Conservation (phyloP, 2,797 vertebrate species). For the Argyrosomus regius region DNA sequence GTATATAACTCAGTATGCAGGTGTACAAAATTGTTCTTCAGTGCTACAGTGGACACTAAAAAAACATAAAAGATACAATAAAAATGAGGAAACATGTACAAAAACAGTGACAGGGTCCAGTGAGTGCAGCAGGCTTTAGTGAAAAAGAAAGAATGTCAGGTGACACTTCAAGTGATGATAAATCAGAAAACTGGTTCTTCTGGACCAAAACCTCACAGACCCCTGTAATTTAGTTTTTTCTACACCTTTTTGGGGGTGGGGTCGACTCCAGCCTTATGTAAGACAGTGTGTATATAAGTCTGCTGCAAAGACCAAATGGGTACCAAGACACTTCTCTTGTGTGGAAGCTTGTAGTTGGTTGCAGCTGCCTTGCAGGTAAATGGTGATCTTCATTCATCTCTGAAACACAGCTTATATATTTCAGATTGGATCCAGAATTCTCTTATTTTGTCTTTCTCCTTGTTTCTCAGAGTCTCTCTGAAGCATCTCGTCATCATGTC, state of each 20-base stretch:
- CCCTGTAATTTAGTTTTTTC: neutral
- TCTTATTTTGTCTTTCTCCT: neutral
- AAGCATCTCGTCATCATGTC: slow-evolving; percentile 49
- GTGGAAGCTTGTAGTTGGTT: slow-evolving; percentile 21
- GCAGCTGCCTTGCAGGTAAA: slow-evolving; percentile 24
- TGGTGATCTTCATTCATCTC: neutral
- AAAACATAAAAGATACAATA: too few relatives aligned
- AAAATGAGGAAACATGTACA: too few relatives aligned
- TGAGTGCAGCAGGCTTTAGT: too few relatives aligned
- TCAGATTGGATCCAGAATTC: neutral
- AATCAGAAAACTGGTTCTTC: neutral
- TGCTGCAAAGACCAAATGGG: slow-evolving; percentile 1
- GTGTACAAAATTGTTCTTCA: too few relatives aligned
- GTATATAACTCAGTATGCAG: too few relatives aligned
- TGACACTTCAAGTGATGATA: neutral
- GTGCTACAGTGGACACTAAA: too few relatives aligned
- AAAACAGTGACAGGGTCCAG: too few relatives aligned
- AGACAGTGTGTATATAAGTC: slow-evolving; percentile 28
- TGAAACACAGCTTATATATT: neutral
- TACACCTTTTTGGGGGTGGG: neutral
- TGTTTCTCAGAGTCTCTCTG: neutral
- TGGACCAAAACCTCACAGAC: accelerated
- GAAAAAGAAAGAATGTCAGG: neutral
- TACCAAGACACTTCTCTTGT: slow-evolving; percentile 2
- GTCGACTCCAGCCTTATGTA: slow-evolving; percentile 5